Percentiles rank a stretch among this genome's conserved stretches.
Conservation (phyloP, 30 jellyfish, hydroid and myxozoan genomes). For the Haliclystus octoradiatus region DNA sequence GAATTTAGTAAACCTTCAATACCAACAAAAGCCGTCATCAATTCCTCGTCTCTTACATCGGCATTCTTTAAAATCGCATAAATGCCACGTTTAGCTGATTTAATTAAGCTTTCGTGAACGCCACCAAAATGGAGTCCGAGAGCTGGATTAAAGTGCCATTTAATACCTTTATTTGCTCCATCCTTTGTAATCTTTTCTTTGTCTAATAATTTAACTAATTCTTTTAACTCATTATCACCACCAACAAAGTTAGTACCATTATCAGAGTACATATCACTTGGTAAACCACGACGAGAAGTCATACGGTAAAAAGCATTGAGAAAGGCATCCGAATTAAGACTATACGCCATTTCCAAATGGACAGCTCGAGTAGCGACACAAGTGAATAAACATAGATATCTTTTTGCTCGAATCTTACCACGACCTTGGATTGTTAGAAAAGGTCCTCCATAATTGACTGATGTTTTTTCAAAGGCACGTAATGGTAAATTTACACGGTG, state of each 20-base stretch:
- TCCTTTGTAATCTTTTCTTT: too few species aligned
- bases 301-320: slow-evolving; percentile 37
- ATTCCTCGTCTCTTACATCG: too few species aligned
- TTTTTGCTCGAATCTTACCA: too few species aligned
- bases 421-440: slow-evolving; percentile 33
- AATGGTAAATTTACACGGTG: too few species aligned
- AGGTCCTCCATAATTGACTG: slow-evolving; percentile 49
- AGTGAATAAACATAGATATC: too few species aligned
- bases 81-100: slow-evolving; percentile 33
- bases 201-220: slow-evolving; percentile 6
- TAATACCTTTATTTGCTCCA: slow-evolving; percentile 41
- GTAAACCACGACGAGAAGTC: too few species aligned
- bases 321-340: slow-evolving; percentile 32
- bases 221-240: slow-evolving; percentile 25
- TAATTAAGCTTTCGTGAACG: slow-evolving; percentile 18
- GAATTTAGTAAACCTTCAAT: too few species aligned
- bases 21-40: slow-evolving; percentile 10
- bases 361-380: slow-evolving; percentile 47
- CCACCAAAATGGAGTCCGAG: slow-evolving; percentile 37
- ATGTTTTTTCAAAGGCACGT: slow-evolving; percentile 37
- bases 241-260: slow-evolving; percentile 33
- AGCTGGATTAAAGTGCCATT: slow-evolving; percentile 46
- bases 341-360: slow-evolving; percentile 47
- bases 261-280: too few species aligned
- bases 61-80: slow-evolving; percentile 20